Evolutionary conservation across 2,888 invertebrate genomes (phyloP), one percentile per base, ranked within the genome.

Genomic region (Beris chalybata): DNA sequence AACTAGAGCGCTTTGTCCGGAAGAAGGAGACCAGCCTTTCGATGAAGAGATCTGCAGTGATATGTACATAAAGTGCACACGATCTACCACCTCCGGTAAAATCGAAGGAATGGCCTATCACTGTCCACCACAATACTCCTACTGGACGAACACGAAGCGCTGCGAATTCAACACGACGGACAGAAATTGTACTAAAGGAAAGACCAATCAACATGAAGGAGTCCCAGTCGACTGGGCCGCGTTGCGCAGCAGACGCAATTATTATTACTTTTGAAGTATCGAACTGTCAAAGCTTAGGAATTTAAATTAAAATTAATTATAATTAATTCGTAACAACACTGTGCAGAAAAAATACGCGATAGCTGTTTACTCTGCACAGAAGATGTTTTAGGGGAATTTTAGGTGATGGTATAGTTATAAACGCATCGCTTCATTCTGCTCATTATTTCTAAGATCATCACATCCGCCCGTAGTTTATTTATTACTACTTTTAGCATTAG

Each of bases 91-190:
- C 70, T 75, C 81, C 2, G 83, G 82, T 54, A 83, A 80, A 63
- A 76, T 90, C 71, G 83, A 87, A 77, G 92, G 90, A 13, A 86
- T 86, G 73, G 82, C 93, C 12, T 88, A 89, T 77, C 89, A 88
- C 74, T 93, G 93, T 79, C 93, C 93, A 0, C 82, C 86, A 73
- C 87, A 88, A 52, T 91, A 86, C 73, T 84, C 88, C 4, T 93
- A 88, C 76, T 92, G 91, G 91, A 85, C 88, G 52, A 85, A 90
- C 4, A 92, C 91, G 72, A 86, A 88, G 78, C 84, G 89, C 74
- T 93, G 92, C 76, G 92, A 93, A 79, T 84, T 85, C 52, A 81
- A 82, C 0, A 80, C 82, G 53, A 85, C 84, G 74, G 79, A 91
- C 58, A 83, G 84, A 65, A 85, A 85, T 74, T 92, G 92, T 70